Evolutionary conservation across 2,797 vertebrate genomes (phyloP).

Genomic region (Enteromius anoplus): DNA sequence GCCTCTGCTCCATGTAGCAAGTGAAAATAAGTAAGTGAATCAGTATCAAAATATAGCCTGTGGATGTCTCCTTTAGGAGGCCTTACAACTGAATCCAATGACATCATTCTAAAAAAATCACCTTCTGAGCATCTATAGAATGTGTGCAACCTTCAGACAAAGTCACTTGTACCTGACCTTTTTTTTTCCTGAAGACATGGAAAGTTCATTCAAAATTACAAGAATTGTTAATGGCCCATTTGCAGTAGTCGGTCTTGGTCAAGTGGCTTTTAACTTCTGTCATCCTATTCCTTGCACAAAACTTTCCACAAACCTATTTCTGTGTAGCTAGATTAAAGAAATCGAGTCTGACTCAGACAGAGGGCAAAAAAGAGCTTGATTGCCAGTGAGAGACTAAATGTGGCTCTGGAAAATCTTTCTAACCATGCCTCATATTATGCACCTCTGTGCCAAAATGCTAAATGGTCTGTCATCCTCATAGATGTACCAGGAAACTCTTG

Average conservation of each 20-base stretch:
- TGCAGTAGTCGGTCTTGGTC: conserved; percentile 14
- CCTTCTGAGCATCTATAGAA: neutral
- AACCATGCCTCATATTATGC: conserved; percentile 22
- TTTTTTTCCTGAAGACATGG: conserved; percentile 5
- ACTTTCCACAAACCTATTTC: conserved; percentile 32
- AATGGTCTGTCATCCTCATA: conserved; percentile 3
- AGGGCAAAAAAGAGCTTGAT: neutral
- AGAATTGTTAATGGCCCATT: conserved; percentile 36
- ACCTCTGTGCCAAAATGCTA: conserved; percentile 4
- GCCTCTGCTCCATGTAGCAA: neutral
- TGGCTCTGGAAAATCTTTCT: conserved; percentile 22
- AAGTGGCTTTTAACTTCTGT: conserved; percentile 39
- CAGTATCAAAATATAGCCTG: conserved; percentile 35
- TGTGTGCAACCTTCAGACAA: neutral
- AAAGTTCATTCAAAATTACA: conserved; percentile 25
- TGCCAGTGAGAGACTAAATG: conserved; percentile 23
- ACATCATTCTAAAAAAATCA: neutral
- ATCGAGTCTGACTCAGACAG: conserved; percentile 7
- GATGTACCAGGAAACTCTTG: neutral
- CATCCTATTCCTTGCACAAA: conserved; percentile 18
- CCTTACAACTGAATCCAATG: neutral
- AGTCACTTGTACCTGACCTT: conserved; percentile 7
- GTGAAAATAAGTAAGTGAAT: conserved; percentile 17
- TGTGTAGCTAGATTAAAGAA: conserved; percentile 16
- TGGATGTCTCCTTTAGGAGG: conserved; percentile 4